phyloP scores from a whole-genome alignment of 2,888 invertebrate species.

The Sthenelais limicola region DNA sequence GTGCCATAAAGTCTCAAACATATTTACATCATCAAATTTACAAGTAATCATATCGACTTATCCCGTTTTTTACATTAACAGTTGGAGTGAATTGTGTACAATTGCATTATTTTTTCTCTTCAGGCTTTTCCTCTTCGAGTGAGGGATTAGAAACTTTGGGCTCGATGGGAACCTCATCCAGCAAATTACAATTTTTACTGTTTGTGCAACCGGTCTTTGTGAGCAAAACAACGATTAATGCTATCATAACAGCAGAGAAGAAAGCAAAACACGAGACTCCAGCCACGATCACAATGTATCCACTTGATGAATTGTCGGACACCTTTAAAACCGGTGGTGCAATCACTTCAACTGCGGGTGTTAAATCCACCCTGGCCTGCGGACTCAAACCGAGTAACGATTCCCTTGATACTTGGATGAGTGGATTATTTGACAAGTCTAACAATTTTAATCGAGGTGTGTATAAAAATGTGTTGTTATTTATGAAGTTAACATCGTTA shows the following conservation, averaged over 20 bases:
- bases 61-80: no score
- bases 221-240: slow-evolving; percentile 18
- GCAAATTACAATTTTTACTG: not conserved
- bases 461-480: slow-evolving; percentile 19
- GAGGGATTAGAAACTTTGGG: no score
- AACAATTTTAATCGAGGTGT: slow-evolving; percentile 8
- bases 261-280: slow-evolving; percentile 16
- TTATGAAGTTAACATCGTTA: not conserved
- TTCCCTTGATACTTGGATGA: not conserved
- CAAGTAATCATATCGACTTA: no score
- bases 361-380: slow-evolving; percentile 5
- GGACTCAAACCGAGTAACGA: not conserved
- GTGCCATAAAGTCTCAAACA: no score
- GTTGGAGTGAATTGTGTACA: no score
- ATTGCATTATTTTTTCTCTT: no score
- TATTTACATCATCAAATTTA: no score
- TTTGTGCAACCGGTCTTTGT: slow-evolving; percentile 22
- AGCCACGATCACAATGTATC: slow-evolving; percentile 27
- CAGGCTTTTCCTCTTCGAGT: no score
- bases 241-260: slow-evolving; percentile 23
- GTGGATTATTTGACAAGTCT: slow-evolving; percentile 15
- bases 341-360: slow-evolving; percentile 6
- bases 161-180: not conserved
- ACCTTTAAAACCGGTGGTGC: not conserved
- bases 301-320: slow-evolving; percentile 7